These are phyloP conservation scores for Epistrophe grossulariae DNA, from an alignment of 2,888 invertebrate genomes.

Conservation along the genomic window DNA sequence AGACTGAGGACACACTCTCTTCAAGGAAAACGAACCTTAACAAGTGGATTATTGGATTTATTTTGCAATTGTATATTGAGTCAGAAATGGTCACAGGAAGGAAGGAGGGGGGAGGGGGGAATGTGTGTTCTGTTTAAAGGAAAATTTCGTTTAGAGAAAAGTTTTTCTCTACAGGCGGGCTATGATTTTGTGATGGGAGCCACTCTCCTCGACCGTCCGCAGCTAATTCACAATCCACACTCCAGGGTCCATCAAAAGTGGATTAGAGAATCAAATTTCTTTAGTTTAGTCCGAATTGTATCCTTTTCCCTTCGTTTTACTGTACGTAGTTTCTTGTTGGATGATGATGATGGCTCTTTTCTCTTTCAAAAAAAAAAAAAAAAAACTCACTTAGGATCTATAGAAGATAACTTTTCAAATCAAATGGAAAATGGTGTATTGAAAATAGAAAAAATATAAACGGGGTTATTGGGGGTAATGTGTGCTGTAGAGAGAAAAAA, in stretches of 20 bases:
- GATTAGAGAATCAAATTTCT: slow-evolving; percentile 68
- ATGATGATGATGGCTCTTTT: background rate
- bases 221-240: slow-evolving; percentile 43
- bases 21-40: slow-evolving; percentile 58
- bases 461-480: background rate
- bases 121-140: background rate
- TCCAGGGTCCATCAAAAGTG: slow-evolving; percentile 66
- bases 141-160: slow-evolving; percentile 20
- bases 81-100: background rate
- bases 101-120: background rate
- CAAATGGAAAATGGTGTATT: slow-evolving; percentile 57
- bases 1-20: slow-evolving; percentile 26
- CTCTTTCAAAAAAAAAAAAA: background rate
- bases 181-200: slow-evolving; percentile 1
- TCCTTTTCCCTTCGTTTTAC: background rate
- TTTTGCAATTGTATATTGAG: slow-evolving; percentile 64
- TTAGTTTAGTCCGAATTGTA: slow-evolving; percentile 27
- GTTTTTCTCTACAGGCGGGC: background rate
- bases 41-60: slow-evolving; percentile 75
- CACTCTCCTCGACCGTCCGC: slow-evolving; percentile 3
- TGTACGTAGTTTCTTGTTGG: background rate
- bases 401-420: slow-evolving; percentile 62
- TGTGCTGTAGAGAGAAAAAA: slow-evolving; percentile 18
- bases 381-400: background rate
- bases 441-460: background rate